Evolutionary conservation across 2,113 vertebrate genomes (phyloP).

Genomic region (Leucopternis melanops): DNA sequence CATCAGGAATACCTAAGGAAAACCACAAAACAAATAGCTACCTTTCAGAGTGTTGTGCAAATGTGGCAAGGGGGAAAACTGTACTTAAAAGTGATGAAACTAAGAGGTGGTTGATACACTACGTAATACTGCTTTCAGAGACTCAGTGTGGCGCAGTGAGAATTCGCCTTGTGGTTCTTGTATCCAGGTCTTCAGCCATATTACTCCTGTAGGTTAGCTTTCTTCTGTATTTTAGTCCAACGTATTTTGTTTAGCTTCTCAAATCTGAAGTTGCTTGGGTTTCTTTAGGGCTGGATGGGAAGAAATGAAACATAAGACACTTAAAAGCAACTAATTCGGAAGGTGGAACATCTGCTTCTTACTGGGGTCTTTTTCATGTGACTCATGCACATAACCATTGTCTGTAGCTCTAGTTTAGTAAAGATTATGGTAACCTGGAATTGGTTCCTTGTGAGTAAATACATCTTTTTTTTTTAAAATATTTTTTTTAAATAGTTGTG

Average conservation of each 20-base stretch:
- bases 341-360: not conserved
- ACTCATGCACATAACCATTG: not conserved
- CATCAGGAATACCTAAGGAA: not conserved
- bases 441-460: not conserved
- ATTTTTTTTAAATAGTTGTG: not conserved
- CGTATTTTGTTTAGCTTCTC: not conserved
- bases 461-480: not conserved
- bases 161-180: not conserved
- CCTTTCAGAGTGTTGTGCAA: not conserved
- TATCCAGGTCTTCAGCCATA: not conserved
- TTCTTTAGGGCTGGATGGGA: not conserved
- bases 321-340: not conserved
- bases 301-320: not conserved
- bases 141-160: not conserved
- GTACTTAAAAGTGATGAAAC: not conserved
- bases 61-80: not conserved
- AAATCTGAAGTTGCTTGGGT: not conserved
- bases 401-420: not conserved
- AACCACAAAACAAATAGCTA: not conserved
- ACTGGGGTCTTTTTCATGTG: not conserved
- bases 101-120: not conserved
- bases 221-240: not conserved
- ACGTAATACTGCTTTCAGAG: rapidly evolving
- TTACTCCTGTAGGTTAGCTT: not conserved
- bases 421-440: not conserved